A percentile compares a stretch with the other conserved stretches of the same genome.
Conservation (phyloP, 2,113 vertebrate species). For the Ranitomeya imitator region DNA sequence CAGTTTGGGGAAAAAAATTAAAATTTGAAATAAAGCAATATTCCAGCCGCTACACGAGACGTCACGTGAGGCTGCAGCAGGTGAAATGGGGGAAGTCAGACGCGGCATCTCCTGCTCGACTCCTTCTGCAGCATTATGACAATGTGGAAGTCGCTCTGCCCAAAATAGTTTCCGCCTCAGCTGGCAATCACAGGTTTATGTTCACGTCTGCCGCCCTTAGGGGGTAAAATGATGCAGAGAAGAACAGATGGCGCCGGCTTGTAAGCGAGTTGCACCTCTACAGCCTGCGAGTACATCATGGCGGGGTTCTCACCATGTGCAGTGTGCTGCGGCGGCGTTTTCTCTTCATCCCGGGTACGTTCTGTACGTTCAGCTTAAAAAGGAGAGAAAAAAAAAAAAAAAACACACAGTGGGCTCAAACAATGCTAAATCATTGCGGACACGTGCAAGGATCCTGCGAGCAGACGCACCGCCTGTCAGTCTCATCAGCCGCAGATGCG, state of each 20-base stretch:
- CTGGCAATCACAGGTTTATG: not conserved
- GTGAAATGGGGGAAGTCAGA: not conserved
- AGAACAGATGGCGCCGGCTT: not conserved
- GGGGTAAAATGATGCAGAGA: not conserved
- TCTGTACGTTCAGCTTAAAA: not conserved
- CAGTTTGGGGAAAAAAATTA: too few species aligned
- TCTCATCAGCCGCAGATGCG: constrained; percentile 26
- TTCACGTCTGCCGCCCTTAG: not conserved
- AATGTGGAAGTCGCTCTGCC: not conserved
- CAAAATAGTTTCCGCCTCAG: not conserved
- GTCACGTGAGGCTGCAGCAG: not conserved
- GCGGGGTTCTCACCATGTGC: not conserved
- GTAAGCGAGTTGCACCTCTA: not conserved
- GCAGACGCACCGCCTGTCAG: constrained; percentile 13
- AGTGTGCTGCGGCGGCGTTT: not conserved
- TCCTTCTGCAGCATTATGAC: not conserved
- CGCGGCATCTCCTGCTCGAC: not conserved
- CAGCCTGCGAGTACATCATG: not conserved
- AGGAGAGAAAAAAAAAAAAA: not conserved
- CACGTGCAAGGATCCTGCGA: constrained; percentile 8
- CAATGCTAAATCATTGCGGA: constrained; percentile 17
- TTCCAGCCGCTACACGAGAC: not conserved
- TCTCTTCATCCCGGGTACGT: not conserved
- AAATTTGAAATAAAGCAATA: too few species aligned
- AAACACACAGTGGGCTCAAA: not conserved